Conservation (phyloP, 2,797 vertebrate species). For the Orestias chungarensis region DNA sequence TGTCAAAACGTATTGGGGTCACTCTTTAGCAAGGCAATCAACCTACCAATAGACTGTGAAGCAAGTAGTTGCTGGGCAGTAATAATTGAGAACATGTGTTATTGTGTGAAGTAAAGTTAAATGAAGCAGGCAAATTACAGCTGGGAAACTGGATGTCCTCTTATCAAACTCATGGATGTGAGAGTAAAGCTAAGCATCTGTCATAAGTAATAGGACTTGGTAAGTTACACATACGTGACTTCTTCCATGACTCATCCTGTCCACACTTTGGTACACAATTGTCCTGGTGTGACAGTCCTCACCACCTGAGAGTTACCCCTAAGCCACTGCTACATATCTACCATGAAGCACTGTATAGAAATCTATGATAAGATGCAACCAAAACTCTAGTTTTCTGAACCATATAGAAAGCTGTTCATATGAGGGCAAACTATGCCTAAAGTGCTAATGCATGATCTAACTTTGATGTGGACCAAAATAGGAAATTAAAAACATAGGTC, state of each 20-base stretch:
- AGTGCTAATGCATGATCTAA: too few species aligned
- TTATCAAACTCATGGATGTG: background rate
- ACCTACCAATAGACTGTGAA: background rate
- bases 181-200: too few species aligned
- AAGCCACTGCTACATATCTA: background rate
- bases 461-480: too few species aligned
- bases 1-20: background rate
- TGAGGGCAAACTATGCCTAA: background rate
- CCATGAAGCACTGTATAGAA: background rate
- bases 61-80: background rate
- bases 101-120: background rate
- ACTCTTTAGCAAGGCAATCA: constrained; percentile 47
- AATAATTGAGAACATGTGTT: background rate
- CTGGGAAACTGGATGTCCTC: too few species aligned
- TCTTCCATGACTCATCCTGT: background rate
- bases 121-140: background rate
- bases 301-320: background rate
- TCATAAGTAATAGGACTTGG: background rate
- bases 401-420: background rate
- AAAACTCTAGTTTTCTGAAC: background rate
- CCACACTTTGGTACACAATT: background rate
- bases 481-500: too few species aligned
- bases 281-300: background rate
- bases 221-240: background rate
- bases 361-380: background rate